phyloP scores from a whole-genome alignment of 1,140 invertebrate genomes.

The Caenorhabditis elegans region DNA sequence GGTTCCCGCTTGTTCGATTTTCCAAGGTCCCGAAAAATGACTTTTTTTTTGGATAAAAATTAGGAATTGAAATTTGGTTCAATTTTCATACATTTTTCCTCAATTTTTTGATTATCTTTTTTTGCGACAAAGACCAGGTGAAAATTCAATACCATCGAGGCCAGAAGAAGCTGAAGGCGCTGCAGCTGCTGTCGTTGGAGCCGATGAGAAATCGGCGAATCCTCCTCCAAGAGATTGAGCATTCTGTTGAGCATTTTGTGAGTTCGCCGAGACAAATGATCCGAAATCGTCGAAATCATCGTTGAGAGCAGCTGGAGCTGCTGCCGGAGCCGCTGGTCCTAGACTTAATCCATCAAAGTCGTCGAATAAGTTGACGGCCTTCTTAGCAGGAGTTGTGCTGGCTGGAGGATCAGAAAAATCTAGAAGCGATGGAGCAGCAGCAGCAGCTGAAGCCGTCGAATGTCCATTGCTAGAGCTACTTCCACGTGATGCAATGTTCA shows the following conservation, averaged over 20 bases:
- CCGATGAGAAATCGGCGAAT: not conserved
- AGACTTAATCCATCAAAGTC: not conserved
- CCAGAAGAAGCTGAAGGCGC: not conserved
- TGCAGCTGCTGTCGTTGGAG: not conserved
- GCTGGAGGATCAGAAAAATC: not conserved
- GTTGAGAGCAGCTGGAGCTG: not conserved
- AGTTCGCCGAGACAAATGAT: not conserved
- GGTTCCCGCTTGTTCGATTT: no score
- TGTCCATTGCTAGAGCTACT: no score
- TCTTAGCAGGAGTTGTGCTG: not conserved
- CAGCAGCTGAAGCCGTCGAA: no score
- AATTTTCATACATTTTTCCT: no score
- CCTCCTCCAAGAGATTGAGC: not conserved
- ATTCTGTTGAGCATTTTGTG: not conserved
- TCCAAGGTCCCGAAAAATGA: no score
- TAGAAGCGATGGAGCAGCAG: not conserved
- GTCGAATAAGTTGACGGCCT: not conserved
- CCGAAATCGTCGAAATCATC: conserved; percentile 40
- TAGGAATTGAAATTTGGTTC: no score
- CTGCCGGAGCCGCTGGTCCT: not conserved
- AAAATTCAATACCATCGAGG: not conserved
- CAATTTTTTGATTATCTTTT: no score
- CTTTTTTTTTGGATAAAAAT: no score
- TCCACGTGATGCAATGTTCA: not conserved
- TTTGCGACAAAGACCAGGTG: no score